These are phyloP conservation scores for Macrosiphum euphorbiae DNA, from an alignment of 2,888 invertebrate genomes.

Conservation along the genomic window DNA sequence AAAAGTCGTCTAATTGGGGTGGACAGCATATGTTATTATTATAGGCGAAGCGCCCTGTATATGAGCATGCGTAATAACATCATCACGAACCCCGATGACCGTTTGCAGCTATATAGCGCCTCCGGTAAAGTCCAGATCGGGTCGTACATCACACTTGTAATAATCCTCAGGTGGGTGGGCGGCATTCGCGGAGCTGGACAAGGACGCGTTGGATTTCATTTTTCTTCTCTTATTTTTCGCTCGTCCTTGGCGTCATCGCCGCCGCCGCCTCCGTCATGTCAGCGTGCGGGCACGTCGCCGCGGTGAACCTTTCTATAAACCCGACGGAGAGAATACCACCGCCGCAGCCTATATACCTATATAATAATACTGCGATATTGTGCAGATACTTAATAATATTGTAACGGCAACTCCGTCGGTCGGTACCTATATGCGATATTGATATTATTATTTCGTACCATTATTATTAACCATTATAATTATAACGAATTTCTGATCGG, in stretches of 20 bases:
- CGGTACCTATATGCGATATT: not conserved
- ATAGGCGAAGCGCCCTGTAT: not conserved
- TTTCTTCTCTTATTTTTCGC: not conserved
- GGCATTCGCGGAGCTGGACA: not conserved
- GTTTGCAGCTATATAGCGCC: not conserved
- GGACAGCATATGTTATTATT: not conserved
- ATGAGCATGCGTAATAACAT: not conserved
- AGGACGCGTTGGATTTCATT: constrained; percentile 16
- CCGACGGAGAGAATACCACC: not conserved
- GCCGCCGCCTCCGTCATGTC: not conserved
- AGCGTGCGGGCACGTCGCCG: not conserved
- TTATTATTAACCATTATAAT: not conserved
- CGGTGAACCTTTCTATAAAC: not conserved
- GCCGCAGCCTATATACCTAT: too few relatives aligned
- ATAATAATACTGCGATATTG: not conserved
- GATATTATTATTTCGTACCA: not conserved
- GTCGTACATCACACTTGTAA: not conserved
- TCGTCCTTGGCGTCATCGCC: constrained; percentile 36
- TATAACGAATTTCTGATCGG: not conserved
- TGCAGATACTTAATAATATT: not conserved
- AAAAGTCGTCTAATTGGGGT: not conserved
- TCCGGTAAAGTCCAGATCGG: not conserved
- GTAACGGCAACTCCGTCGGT: not conserved
- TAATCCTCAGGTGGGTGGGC: not conserved
- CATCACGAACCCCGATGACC: constrained; percentile 3